Percentiles rank a stretch among this genome's conserved stretches.
Conservation (phyloP, 2,113 vertebrate species). For the Microcebus lehilahytsara region DNA sequence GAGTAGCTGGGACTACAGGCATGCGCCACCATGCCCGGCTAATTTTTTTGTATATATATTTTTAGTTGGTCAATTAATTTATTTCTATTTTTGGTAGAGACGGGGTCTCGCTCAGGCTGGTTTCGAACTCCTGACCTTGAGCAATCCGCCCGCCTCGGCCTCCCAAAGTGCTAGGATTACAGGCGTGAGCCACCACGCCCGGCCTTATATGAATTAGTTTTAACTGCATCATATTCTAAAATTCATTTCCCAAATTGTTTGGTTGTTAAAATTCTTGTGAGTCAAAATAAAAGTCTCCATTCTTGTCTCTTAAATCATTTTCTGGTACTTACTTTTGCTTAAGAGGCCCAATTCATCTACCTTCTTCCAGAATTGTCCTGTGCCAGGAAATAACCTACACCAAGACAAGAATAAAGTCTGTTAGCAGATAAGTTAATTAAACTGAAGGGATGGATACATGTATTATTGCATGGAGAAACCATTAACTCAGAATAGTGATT, state of each 20-base stretch:
- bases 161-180: no score
- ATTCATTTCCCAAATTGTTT: background rate
- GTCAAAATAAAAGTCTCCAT: slow-evolving; percentile 18
- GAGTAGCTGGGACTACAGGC: no score
- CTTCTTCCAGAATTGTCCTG: background rate
- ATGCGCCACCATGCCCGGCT: no score
- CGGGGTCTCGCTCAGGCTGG: no score
- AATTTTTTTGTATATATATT: no score
- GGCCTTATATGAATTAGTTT: no score
- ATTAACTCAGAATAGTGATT: background rate
- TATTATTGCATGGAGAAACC: background rate
- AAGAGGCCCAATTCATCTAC: background rate
- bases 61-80: no score
- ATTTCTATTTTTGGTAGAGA: no score
- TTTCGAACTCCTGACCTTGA: no score
- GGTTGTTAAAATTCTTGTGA: background rate
- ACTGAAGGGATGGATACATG: background rate
- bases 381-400: background rate
- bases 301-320: background rate
- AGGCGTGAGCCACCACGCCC: no score
- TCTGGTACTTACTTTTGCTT: slow-evolving; percentile 24
- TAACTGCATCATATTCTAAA: background rate
- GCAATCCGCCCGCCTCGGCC: no score
- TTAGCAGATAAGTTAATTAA: slow-evolving; percentile 8
- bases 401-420: slow-evolving; percentile 13